Evolutionary conservation across 2,113 vertebrate species (phyloP).

Genomic region (Boulengeromyrus knoepffleri): DNA sequence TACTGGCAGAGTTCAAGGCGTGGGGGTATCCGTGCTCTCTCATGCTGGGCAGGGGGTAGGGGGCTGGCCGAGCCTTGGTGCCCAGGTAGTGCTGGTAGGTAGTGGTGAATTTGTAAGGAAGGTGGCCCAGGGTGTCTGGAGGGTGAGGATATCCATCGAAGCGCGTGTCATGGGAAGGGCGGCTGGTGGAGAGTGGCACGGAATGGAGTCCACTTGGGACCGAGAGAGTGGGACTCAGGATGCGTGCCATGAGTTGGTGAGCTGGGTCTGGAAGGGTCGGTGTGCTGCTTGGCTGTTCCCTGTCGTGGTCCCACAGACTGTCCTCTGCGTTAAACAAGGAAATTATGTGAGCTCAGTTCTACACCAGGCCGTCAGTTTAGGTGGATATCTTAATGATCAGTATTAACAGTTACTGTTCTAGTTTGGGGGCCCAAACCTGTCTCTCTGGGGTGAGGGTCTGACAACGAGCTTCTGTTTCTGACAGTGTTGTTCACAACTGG

Average conservation of each 20-base stretch:
- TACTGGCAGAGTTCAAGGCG: constrained; percentile 81
- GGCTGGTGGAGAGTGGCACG: constrained; percentile 65
- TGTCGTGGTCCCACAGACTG: constrained; percentile 76
- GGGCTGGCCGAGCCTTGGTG: constrained; percentile 79
- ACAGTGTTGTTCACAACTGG: constrained; percentile 94
- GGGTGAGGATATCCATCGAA: constrained; percentile 69
- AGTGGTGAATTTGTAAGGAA: constrained; percentile 86
- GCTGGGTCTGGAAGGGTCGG: constrained; percentile 77
- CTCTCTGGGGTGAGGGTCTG: constrained; percentile 84
- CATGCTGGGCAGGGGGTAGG: constrained; percentile 80
- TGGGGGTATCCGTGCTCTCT: constrained; percentile 82
- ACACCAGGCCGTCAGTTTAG: not conserved
- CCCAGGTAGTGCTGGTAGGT: constrained; percentile 91
- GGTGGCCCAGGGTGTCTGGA: constrained; percentile 85
- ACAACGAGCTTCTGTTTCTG: constrained; percentile 89
- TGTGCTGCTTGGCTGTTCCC: constrained; percentile 73
- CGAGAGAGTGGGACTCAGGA: constrained; percentile 83
- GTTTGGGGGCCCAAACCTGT: constrained; percentile 67
- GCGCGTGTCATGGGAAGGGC: constrained; percentile 82
- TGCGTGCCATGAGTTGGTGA: constrained; percentile 88
- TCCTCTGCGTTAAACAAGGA: constrained; percentile 64
- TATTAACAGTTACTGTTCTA: not conserved
- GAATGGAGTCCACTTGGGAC: constrained; percentile 70
- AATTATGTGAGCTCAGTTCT: not conserved
- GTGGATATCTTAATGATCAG: not conserved